These are phyloP conservation scores for Callionymus lyra DNA, from an alignment of 2,113 vertebrate genomes.

Conservation along the genomic window DNA sequence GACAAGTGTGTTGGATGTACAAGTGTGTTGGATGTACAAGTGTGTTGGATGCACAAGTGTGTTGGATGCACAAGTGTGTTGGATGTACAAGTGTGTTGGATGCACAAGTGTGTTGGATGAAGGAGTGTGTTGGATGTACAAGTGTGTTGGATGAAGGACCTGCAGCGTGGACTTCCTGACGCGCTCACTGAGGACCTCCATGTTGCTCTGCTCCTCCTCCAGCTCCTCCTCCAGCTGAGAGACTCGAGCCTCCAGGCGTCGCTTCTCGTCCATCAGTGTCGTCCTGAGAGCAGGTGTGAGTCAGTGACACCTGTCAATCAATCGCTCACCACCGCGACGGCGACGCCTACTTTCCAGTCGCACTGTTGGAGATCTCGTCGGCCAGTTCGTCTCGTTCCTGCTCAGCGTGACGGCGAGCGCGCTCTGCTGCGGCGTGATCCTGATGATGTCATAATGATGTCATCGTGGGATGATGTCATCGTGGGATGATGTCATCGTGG, in stretches of 20 bases:
- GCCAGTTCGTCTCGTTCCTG: slow-evolving; percentile 90
- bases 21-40: no score
- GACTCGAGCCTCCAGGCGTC: slow-evolving; percentile 86
- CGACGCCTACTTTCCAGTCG: slow-evolving; percentile 87
- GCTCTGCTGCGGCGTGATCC: slow-evolving; percentile 89
- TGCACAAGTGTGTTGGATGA: no score
- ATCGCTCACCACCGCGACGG: not conserved
- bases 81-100: no score
- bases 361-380: slow-evolving; percentile 91
- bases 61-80: no score
- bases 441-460: no score
- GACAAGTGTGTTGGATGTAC: no score
- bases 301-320: not conserved
- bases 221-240: slow-evolving; percentile 92
- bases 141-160: slow-evolving; percentile 64
- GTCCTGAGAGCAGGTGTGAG: slow-evolving; percentile 64
- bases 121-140: no score
- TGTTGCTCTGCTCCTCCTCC: slow-evolving; percentile 96
- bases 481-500: no score
- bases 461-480: no score
- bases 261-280: slow-evolving; percentile 89
- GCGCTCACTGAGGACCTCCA: slow-evolving; percentile 91
- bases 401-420: slow-evolving; percentile 85
- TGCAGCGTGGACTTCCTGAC: slow-evolving; percentile 88
- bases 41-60: no score